Evolutionary conservation across 2,113 vertebrate species (phyloP).

Genomic region (Parotia lawesii): DNA sequence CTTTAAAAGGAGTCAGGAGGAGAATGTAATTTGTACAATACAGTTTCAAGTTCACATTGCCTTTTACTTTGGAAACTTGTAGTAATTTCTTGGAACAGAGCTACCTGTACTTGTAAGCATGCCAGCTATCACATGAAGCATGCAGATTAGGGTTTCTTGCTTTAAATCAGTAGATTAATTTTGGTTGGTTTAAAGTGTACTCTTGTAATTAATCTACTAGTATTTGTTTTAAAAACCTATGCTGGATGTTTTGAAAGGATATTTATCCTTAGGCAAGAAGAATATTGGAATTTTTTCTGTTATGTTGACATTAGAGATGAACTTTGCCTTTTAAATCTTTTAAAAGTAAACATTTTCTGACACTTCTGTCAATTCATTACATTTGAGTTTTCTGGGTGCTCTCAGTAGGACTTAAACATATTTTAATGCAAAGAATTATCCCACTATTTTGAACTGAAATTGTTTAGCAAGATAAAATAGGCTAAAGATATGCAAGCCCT

Average conservation of each 20-base stretch:
- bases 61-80: slow-evolving; percentile 13
- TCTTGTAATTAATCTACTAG: slow-evolving; percentile 37
- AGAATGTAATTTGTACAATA: not conserved
- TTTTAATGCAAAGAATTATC: slow-evolving; percentile 53
- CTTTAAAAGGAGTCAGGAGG: not conserved
- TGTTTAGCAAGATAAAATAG: slow-evolving; percentile 57
- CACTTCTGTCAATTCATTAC: slow-evolving; percentile 37
- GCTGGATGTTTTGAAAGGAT: slow-evolving; percentile 43
- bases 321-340: slow-evolving; percentile 42
- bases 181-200: slow-evolving; percentile 12
- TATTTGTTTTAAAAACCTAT: slow-evolving; percentile 53
- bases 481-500: slow-evolving; percentile 50
- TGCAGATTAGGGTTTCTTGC: slow-evolving; percentile 33
- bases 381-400: slow-evolving; percentile 26
- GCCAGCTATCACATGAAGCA: slow-evolving; percentile 3
- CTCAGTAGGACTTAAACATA: slow-evolving; percentile 30
- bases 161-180: slow-evolving; percentile 45
- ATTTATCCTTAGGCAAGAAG: slow-evolving; percentile 38
- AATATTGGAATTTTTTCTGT: slow-evolving; percentile 34
- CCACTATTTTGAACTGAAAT: slow-evolving; percentile 10
- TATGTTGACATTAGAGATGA: not conserved
- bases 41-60: not conserved
- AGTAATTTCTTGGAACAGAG: slow-evolving; percentile 20
- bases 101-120: not conserved
- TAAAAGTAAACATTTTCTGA: slow-evolving; percentile 44